phyloP scores from a whole-genome alignment of 2,888 invertebrate genomes.

The Eupithecia subumbrata region DNA sequence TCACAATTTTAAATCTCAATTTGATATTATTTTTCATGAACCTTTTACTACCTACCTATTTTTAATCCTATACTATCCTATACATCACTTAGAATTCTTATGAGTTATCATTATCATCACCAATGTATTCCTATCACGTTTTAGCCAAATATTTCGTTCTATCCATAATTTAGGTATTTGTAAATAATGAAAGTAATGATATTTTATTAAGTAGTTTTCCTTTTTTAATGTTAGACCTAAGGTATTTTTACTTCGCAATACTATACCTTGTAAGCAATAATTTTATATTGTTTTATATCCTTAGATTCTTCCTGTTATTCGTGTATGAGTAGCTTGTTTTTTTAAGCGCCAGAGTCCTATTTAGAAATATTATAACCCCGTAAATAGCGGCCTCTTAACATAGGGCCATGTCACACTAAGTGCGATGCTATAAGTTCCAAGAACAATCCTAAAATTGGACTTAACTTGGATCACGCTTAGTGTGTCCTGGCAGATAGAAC shows the following conservation, averaged over 20 bases:
- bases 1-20: slow-evolving; percentile 69
- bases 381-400: slow-evolving; percentile 44
- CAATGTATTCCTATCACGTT: slow-evolving; percentile 77
- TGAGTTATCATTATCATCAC: slow-evolving; percentile 59
- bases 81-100: slow-evolving; percentile 60
- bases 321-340: slow-evolving; percentile 35
- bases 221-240: slow-evolving; percentile 77
- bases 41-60: slow-evolving; percentile 37
- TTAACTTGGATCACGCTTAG: slow-evolving; percentile 1
- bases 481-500: slow-evolving; percentile 33
- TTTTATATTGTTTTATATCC: slow-evolving; percentile 69
- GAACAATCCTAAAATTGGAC: background rate
- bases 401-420: slow-evolving; percentile 42
- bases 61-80: slow-evolving; percentile 55
- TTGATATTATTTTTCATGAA: slow-evolving; percentile 60
- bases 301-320: slow-evolving; percentile 42
- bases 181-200: slow-evolving; percentile 69
- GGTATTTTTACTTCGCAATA: slow-evolving; percentile 81
- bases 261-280: slow-evolving; percentile 79
- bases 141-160: slow-evolving; percentile 82
- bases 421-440: background rate
- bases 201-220: slow-evolving; percentile 79
- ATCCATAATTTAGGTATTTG: slow-evolving; percentile 74
- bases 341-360: slow-evolving; percentile 38
- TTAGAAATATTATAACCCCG: slow-evolving; percentile 45